A percentile compares a stretch with the other conserved stretches of the same genome.
These are phyloP conservation scores for Mallateleia sp. DNA, from an alignment of 2,888 invertebrate genomes.

Conservation along the genomic window DNA sequence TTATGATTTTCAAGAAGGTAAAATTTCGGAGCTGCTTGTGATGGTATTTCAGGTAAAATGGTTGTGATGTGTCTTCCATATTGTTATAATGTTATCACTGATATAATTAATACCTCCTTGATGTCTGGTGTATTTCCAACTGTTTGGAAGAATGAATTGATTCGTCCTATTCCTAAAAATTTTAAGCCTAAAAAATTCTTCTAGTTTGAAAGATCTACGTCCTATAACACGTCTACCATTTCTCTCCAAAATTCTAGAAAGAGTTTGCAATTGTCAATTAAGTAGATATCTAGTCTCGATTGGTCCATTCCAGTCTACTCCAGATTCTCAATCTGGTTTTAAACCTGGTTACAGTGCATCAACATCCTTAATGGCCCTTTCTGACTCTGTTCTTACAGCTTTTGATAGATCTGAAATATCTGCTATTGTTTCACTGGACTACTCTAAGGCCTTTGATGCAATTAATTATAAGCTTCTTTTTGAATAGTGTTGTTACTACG, in stretches of 20 bases:
- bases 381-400: not conserved
- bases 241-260: too few species aligned
- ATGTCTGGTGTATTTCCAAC: not conserved
- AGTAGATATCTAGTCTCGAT: too few species aligned
- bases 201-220: too few species aligned
- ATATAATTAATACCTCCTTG: conserved; percentile 2
- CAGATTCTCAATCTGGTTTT: conserved; percentile 29
- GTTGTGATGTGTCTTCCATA: conserved; percentile 7
- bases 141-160: not conserved
- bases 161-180: conserved; percentile 17
- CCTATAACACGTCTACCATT: too few species aligned
- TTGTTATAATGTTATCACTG: too few species aligned
- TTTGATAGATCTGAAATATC: conserved; percentile 3
- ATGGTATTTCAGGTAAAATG: conserved; percentile 12
- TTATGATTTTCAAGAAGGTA: not conserved
- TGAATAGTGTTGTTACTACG: not conserved
- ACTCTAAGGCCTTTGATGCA: conserved; percentile 13
- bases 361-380: not conserved
- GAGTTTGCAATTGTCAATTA: too few species aligned
- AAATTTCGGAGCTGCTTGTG: not conserved
- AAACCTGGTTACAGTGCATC: conserved; percentile 4
- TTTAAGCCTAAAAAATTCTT: too few species aligned
- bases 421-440: conserved; percentile 10
- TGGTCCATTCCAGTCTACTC: too few species aligned
- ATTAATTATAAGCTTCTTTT: conserved; percentile 3